Conservation (phyloP, 2,113 vertebrate genomes). For the Parotia lawesii region DNA sequence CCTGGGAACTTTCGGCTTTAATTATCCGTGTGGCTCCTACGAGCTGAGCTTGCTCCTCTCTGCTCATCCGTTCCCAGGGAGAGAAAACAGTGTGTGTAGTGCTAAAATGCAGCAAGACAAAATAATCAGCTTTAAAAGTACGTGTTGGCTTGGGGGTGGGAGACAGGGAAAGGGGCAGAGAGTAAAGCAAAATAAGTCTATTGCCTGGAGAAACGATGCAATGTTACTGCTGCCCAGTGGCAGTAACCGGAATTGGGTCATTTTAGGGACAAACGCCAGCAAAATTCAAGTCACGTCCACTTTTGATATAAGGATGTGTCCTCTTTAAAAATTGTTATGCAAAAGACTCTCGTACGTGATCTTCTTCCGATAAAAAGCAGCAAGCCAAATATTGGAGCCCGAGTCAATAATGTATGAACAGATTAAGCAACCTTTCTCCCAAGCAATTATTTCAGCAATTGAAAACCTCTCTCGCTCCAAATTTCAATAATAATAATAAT, state of each 20-base stretch:
- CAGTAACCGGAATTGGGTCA: slow-evolving; percentile 58
- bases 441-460: slow-evolving; percentile 57
- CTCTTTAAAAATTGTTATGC: slow-evolving; percentile 70
- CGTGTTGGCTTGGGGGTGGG: neutral
- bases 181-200: slow-evolving; percentile 36
- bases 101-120: slow-evolving; percentile 30
- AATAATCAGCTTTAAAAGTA: slow-evolving; percentile 38
- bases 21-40: neutral
- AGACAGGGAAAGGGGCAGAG: neutral
- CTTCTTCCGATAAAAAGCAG: slow-evolving; percentile 57
- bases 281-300: slow-evolving; percentile 59
- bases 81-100: neutral
- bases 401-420: slow-evolving; percentile 66
- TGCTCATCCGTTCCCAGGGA: neutral
- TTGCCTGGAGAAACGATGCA: slow-evolving; percentile 40
- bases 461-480: slow-evolving; percentile 3
- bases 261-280: slow-evolving; percentile 1
- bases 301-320: slow-evolving; percentile 46
- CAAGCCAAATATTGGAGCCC: slow-evolving; percentile 63
- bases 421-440: slow-evolving; percentile 65
- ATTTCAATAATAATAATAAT: slow-evolving; percentile 24
- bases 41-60: neutral
- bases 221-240: slow-evolving; percentile 73
- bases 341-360: slow-evolving; percentile 62
- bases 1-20: slow-evolving; percentile 14